phyloP scores from a whole-genome alignment of 2,113 vertebrate genomes.

The Colistium nudipinnis region DNA sequence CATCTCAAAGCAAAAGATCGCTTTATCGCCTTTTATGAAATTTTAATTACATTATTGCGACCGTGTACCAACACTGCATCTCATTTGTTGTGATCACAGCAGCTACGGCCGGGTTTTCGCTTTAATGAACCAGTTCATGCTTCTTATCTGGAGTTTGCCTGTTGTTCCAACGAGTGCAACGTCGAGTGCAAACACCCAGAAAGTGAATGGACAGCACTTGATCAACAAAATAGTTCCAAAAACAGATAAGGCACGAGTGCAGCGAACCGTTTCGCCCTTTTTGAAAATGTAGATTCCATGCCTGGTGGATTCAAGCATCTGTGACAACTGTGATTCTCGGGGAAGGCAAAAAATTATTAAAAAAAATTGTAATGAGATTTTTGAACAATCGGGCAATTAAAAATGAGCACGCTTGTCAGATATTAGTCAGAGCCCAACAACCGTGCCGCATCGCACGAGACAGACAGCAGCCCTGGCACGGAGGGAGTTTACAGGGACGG shows the following conservation, averaged over 20 bases:
- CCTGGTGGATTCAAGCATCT: slow-evolving; percentile 20
- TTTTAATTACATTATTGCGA: neutral
- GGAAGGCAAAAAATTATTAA: slow-evolving; percentile 15
- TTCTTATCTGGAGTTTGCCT: neutral
- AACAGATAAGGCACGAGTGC: neutral
- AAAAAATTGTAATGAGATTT: slow-evolving; percentile 10
- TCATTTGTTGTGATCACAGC: neutral
- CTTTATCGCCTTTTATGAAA: too few species aligned
- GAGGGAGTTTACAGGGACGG: neutral
- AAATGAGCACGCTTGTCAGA: neutral
- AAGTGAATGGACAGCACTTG: neutral
- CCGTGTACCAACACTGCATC: neutral
- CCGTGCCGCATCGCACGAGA: too few species aligned
- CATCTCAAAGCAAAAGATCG: too few species aligned
- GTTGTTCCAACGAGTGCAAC: neutral
- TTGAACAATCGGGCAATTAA: neutral
- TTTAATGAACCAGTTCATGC: neutral
- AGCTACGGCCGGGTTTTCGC: neutral
- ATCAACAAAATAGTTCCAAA: neutral
- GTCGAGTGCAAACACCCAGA: neutral
- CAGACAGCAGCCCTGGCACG: neutral
- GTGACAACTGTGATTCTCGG: neutral
- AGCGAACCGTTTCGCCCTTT: slow-evolving; percentile 5
- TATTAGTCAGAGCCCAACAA: neutral
- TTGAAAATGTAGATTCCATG: slow-evolving; percentile 15